Base-by-base conservation (phyloP, 2,888 invertebrate species). In the Hirudinaria manillensis region DNA sequence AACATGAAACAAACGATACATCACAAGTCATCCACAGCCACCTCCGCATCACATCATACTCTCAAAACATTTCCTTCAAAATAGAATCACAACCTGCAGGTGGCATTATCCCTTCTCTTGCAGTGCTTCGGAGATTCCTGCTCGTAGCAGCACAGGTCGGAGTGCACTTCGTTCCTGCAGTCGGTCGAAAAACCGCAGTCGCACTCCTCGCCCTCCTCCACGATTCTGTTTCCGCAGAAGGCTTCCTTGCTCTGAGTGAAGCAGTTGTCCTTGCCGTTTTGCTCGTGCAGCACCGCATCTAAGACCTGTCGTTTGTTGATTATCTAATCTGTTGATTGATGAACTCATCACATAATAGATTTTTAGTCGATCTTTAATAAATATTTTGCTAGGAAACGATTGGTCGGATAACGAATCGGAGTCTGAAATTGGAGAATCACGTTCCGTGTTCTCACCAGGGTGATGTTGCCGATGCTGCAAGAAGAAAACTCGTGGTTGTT, bases 191-290 rank as follows among this genome's bases (percentile, higher is more conserved):
- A 98, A 76, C 99, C 99, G 85, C 98, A 99, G 85, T 99, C 99
- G 84, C 99, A 99, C 86, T 98, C 93, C 86, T 99, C 99, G 70
- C 93, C 95, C 36, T 91, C 74, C 85, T 99, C 99, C 0, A 94
- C 94, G 82, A 99, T 95, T 87, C 97, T 96, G 87, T 99, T 99
- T 75, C 99, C 99, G 86, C 99, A 99, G 89, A 98, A 99, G 38
- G 98, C 94, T 76, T 91, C 91, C 86, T 94, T 93, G 27, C 93
- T 82, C 89, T 89, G 88, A 80, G 91, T 90, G 86, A 99, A 94
- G 83, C 97, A 98, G 87, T 78, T 79, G 27, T 67, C 61, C 70
- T 97, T 95, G 70, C 92, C 88, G 86, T 98, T 97, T 81, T 92
- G 90, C 77, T 80, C 81, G n/a, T 82, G 82, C 53, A 93, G 90